Evolutionary conservation across 2,888 invertebrate genomes (phyloP).

Genomic region (Vannuccia rotundouncinata): DNA sequence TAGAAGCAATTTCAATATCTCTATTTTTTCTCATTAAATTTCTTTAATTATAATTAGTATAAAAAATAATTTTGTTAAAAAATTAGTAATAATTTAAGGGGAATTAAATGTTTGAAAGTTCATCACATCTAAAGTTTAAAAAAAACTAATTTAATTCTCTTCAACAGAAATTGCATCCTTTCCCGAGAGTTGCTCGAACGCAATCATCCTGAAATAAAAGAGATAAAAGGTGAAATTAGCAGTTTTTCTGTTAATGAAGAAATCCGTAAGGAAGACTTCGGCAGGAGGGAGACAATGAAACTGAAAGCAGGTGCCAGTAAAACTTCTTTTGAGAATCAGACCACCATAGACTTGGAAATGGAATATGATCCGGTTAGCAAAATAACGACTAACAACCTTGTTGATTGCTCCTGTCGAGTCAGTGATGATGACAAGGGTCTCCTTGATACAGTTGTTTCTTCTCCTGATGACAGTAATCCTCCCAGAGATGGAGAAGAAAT

Average conservation of each 20-base stretch:
- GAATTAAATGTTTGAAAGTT: no score
- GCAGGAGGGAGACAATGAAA: neutral
- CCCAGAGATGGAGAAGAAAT: no score
- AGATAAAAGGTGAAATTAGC: neutral
- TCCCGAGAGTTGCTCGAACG: neutral
- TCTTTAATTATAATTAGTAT: no score
- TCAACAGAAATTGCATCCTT: neutral
- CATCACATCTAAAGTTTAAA: no score
- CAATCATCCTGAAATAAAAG: neutral
- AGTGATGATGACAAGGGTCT: neutral
- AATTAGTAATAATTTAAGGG: no score
- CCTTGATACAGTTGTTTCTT: no score
- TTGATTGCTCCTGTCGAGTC: neutral
- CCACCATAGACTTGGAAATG: neutral
- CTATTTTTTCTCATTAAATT: no score
- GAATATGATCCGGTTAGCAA: neutral
- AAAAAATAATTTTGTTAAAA: no score
- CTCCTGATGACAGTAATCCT: no score
- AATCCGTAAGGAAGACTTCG: neutral
- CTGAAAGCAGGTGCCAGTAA: neutral
- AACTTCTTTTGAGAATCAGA: neutral
- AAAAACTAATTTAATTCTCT: neutral
- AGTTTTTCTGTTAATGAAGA: neutral
- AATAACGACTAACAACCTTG: neutral
- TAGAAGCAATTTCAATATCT: no score